Evolutionary conservation across 2,888 invertebrate genomes (phyloP), one percentile per base, ranked within the genome.

Genomic region (Troides aeacus): DNA sequence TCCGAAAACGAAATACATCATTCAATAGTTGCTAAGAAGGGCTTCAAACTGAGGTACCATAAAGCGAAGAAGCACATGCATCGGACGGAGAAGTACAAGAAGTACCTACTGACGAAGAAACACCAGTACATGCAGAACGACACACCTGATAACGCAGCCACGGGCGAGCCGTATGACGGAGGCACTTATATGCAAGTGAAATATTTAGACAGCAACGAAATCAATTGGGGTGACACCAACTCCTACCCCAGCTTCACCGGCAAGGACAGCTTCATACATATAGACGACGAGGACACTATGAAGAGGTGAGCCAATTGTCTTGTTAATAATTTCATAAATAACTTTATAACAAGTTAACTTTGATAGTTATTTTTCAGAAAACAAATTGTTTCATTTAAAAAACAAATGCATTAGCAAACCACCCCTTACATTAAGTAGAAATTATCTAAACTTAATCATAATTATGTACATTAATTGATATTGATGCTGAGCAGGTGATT

Each of bases 261-360:
- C 6, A 94, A 93, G 72, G 95, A 96, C 75, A 97, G 98, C 82
- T 98, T 96, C 82, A 95, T 98, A 71, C 96, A 97, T 84, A 98
- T 97, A 81, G 96, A 96, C 77, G 97, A 97, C 84, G 96, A 96
- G 62, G 96, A 97, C 76, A 97, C 98, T 70, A 95, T 97, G 93
- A 96, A 96, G 85, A 95, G 96, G 96, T 96, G 83, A 74, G 78
- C 8, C 10, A 39, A 39, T 39, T 30, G 3, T 30, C 5, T 30
- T 5, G 4, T 30, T 30, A 30, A 30, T 4, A 4, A 30, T 30
- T 30, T 30, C 30, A 30, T 30, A 30, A 2, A 3, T 30, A 30
- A 30, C 3, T 30, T 4, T 4, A 30, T 4, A 4, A 30, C 5
- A 30, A 30, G 30, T 30, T 30, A 30, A 30, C 30, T 30, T 30